Evolutionary conservation across 2,888 invertebrate species (phyloP), one percentile per base, ranked within the genome.

Genomic region (Iphiclides podalirius): DNA sequence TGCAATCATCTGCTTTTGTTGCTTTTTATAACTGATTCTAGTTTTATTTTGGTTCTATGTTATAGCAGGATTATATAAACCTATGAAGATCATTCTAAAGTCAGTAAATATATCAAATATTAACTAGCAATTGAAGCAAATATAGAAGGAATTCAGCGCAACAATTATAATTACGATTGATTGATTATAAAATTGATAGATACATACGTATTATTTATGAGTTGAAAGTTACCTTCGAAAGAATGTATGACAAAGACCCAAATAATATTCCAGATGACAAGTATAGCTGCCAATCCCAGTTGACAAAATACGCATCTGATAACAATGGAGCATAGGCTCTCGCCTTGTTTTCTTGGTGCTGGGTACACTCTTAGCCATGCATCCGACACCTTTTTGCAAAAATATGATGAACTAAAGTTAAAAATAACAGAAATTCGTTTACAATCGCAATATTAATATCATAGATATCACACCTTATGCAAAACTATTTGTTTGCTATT

Each of bases 221-320:
- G n/a, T n/a, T n/a, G n/a, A n/a, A n/a, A n/a, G n/a, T 52, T 79
- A 92, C 92, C 92, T 90, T 94, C 94, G 52, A 92, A 92, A 13
- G 87, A 82, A 54, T 91, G 90, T 69, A 94, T 93, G 0, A 92
- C 82, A 12, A 91, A 89, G 0, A 93, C 90, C 61, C 93, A 93
- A 8, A 91, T 64, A 9, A 91, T 59, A 0, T 93, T 91, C 93
- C 93, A 93, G 7, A 91, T 64, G 1, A 91, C 66, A 28, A 94
- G 79, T 20, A 92, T 76, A 49, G 90, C 73, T 0, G 89, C 84
- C 13, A 94, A 67, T 12, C 93, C 93, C 54, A 91, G 65, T 64
- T 92, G 92, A 54, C 91, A 91, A 40, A 90, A 66, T 11, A 90
- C 56, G 70, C 90, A 90, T 58, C 91, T 79, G 53, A 91, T 75